These are phyloP conservation scores for Colletes latitarsis DNA, from an alignment of 1,140 invertebrate species.

Conservation along the genomic window DNA sequence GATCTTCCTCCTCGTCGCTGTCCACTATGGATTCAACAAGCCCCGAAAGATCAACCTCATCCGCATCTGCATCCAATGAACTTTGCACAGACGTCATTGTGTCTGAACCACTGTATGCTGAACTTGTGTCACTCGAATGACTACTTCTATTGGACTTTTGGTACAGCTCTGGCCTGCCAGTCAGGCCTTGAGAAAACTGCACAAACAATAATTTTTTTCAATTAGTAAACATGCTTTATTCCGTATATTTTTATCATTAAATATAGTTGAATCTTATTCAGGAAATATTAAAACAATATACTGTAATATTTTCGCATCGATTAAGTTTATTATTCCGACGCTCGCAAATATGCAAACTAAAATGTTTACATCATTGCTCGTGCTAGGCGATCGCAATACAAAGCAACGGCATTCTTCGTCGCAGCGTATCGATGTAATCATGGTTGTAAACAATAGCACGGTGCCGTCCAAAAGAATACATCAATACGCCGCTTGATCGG, in stretches of 20 bases:
- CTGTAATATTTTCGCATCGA: neutral
- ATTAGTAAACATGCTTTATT: neutral
- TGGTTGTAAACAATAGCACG: slow-evolving; percentile 28
- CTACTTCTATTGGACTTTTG: slow-evolving; percentile 92
- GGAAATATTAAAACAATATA: neutral
- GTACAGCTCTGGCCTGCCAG: slow-evolving; percentile 83
- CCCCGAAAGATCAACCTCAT: slow-evolving; percentile 95
- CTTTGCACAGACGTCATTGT: slow-evolving; percentile 96
- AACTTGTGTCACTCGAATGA: slow-evolving; percentile 96
- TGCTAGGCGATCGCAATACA: neutral
- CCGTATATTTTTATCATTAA: neutral
- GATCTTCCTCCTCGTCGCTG: slow-evolving; percentile 96
- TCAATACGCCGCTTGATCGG: neutral
- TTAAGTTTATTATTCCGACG: neutral
- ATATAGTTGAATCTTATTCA: neutral
- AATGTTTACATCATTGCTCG: slow-evolving; percentile 4
- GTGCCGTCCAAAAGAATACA: slow-evolving; percentile 12
- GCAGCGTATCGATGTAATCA: neutral
- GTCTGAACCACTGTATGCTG: slow-evolving; percentile 96
- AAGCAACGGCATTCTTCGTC: neutral
- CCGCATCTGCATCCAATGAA: slow-evolving; percentile 89
- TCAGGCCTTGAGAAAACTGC: slow-evolving; percentile 79
- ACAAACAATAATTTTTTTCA: slow-evolving; percentile 25
- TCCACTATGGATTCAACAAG: slow-evolving; percentile 97
- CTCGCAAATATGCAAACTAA: neutral